Base-by-base conservation (phyloP, 2,113 vertebrate species). In the Nerophis lumbriciformis region DNA sequence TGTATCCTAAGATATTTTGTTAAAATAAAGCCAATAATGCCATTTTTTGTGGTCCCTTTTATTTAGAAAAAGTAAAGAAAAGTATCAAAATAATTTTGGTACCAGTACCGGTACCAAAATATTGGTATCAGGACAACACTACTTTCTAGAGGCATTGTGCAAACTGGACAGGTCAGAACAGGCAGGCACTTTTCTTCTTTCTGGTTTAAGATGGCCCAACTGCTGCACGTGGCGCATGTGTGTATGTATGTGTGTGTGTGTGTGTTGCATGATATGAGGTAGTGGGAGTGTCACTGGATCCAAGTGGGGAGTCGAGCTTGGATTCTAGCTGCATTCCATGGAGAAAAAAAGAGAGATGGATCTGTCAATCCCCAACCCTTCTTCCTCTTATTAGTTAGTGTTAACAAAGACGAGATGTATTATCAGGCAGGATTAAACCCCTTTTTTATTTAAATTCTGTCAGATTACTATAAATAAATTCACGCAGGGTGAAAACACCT, bases 251-350 rank as follows among this genome's bases (percentile, higher is more conserved):
- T 47, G 71, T 69, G 53, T 53, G 28, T 28, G 48, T 53, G 68
- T 60, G 53, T 69, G 70, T 39, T 54, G 65, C 48, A 60, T 65
- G 69, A 69, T 61, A 68, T 61, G 63, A 81, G 78, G 64, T 56
- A 39, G 70, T 78, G 74, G 83, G 72, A 80, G 78, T 73, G 77
- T 74, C 64, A 75, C 76, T 14, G 76, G 69, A 76, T 73, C 73
- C 61, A 76, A 62, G 39, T 53, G 51, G 70, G 85, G 79, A 83
- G 83, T 80, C 36, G 0, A 70, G 73, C 69, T 80, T 76, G 74
- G 61, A 84, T 83, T 85, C 76, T 78, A 73, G 76, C 71, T 55
- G 59, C 85, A 88, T 88, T 86, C 82, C 85, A 75, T 70, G 66
- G 69, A 53, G 50, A 66, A 63, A 73, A 72, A 67, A 65, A 55